These are phyloP conservation scores for Phrynocephalus vlangalii DNA, from an alignment of 2,797 vertebrate species.

Conservation along the genomic window DNA sequence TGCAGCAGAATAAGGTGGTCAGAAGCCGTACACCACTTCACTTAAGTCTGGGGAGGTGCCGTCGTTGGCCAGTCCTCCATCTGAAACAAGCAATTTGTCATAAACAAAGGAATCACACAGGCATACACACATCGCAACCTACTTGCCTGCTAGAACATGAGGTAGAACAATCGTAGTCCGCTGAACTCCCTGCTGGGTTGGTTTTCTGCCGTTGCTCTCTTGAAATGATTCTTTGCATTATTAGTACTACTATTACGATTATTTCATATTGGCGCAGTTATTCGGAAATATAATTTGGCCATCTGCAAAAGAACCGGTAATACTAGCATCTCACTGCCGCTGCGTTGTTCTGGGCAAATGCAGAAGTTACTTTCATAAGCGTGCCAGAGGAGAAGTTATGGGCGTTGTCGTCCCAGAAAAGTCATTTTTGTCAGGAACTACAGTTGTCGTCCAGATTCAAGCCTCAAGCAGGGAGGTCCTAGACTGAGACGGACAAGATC, in stretches of 20 bases:
- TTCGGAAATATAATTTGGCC: background rate
- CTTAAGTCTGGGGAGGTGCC: background rate
- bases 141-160: too few relatives aligned
- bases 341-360: background rate
- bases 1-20: background rate
- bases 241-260: background rate
- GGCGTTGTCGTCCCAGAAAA: background rate
- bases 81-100: background rate
- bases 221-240: too few relatives aligned
- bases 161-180: background rate
- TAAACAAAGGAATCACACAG: background rate
- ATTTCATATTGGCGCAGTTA: background rate
- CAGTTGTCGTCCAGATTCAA: background rate
- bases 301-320: background rate
- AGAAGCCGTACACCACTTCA: too few relatives aligned
- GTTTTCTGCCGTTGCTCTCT: background rate
- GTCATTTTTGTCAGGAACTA: too few relatives aligned
- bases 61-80: background rate
- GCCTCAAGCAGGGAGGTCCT: background rate
- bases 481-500: background rate
- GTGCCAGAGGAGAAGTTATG: background rate
- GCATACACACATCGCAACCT: background rate
- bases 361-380: too few relatives aligned
- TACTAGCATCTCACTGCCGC: background rate
- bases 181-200: background rate